Conservation (phyloP, 2,113 vertebrate genomes). For the Paradisaea rubra region DNA sequence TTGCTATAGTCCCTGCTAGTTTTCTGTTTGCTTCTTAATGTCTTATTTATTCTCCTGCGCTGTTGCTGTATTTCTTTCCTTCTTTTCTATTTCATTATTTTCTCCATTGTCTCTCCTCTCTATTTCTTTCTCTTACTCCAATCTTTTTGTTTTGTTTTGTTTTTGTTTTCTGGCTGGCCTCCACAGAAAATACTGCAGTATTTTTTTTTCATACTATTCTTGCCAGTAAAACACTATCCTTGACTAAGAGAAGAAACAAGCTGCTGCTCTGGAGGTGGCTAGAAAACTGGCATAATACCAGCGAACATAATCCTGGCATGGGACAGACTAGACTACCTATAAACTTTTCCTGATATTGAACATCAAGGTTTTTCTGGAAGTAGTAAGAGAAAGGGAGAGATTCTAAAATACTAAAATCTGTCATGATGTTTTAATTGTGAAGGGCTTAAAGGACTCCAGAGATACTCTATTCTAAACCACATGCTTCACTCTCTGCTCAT, state of each 20-base stretch:
- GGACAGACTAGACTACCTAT: background rate
- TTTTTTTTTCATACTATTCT: background rate
- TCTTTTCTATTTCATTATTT: background rate
- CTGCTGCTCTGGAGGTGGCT: constrained; percentile 20
- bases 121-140: background rate
- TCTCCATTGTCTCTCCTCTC: background rate
- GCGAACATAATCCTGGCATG: background rate
- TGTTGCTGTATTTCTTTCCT: background rate
- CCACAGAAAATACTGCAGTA: constrained; percentile 18
- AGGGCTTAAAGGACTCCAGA: background rate
- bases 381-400: background rate
- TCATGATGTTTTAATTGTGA: background rate
- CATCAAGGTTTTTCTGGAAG: background rate
- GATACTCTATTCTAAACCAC: background rate
- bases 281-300: constrained; percentile 13
- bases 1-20: background rate
- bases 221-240: constrained; percentile 10
- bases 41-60: background rate
- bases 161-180: background rate
- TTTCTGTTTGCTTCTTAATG: background rate
- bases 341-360: background rate
- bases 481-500: background rate
- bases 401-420: background rate
- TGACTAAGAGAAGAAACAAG: constrained; percentile 14
- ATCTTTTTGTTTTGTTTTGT: no score